Evolutionary conservation across 2,888 invertebrate genomes (phyloP).

Genomic region (Drosophila merina): DNA sequence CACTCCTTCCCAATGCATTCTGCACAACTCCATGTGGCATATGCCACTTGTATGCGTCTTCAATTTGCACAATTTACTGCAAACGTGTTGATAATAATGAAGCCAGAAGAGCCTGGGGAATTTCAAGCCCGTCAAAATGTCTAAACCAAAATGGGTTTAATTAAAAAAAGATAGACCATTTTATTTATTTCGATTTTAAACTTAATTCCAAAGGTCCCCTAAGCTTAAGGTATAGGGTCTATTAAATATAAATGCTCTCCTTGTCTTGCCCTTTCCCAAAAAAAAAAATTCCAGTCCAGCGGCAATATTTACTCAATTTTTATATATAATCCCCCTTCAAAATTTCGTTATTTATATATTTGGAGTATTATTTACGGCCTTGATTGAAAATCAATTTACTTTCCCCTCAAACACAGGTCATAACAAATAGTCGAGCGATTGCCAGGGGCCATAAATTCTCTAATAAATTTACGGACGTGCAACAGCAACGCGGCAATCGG

Average conservation of each 20-base stretch:
- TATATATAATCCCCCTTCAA: constrained; percentile 3
- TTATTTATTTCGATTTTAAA: neutral
- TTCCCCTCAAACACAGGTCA: constrained; percentile 3
- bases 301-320: constrained; percentile 10
- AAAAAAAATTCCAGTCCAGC: neutral
- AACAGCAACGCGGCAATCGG: constrained; percentile 1
- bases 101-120: constrained; percentile 14
- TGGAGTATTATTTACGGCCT: constrained; percentile 59
- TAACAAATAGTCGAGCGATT: constrained; percentile 41
- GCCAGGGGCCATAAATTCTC: constrained; percentile 64
- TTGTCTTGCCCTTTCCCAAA: neutral
- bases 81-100: constrained; percentile 70
- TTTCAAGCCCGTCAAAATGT: constrained; percentile 30
- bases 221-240: neutral
- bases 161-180: constrained; percentile 23
- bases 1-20: neutral
- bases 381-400: constrained; percentile 68
- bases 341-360: constrained; percentile 24
- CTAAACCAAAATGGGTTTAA: constrained; percentile 22
- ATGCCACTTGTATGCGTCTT: constrained; percentile 61
- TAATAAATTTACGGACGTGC: constrained; percentile 56
- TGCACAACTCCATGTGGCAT: constrained; percentile 20
- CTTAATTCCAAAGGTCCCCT: neutral
- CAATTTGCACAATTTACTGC: constrained; percentile 68
- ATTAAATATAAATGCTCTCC: neutral